Base-by-base conservation (phyloP, 2,113 vertebrate species). In the Brachirus orientalis region DNA sequence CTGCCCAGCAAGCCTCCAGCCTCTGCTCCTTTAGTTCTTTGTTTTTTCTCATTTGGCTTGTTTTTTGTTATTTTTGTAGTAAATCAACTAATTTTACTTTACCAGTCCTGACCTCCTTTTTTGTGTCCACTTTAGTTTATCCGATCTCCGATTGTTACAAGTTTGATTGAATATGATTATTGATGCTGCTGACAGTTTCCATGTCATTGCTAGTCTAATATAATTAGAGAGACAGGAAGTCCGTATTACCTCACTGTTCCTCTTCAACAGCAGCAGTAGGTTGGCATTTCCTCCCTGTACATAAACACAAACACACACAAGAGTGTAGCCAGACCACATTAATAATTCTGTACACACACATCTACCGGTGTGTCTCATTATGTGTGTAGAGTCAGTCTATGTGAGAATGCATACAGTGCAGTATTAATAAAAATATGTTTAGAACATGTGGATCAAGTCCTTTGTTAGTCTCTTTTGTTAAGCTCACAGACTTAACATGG, bases 181-280 rank as follows among this genome's bases (percentile, higher is more conserved):
- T 37, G 56, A 69, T 52, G 73, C 48, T 16, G 36, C 0, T 50
- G 68, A 72, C 75, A 53, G 83, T 83, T 81, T 75, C 85, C 75
- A 82, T 77, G 70, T 68, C 38, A 75, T 77, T 74, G 65, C 70
- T 61, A 66, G 70, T 61, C 1, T 40, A 45, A 82, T 19, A 37
- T 37, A 63, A 43, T 71, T 66, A 46, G 55, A 68, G 60, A 66
- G 64, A 51, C 70, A 72, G 73, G 72, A 85, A 71, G 77, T 66
- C 62, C 9, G 10, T 4, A 54, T 94, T 95, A 98, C 97, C 96
- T 98, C 95, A 7, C 94, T 97, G 94, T 97, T 97, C 85, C 94
- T 96, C 91, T 96, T 98, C 80, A 96, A 90, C 85, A 95, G 90
- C 82, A 96, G 94, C 84, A 95, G 92, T 84, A 96, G 83, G 91